phyloP scores from a whole-genome alignment of 2,888 invertebrate species.

The Ptilodon capucinus region DNA sequence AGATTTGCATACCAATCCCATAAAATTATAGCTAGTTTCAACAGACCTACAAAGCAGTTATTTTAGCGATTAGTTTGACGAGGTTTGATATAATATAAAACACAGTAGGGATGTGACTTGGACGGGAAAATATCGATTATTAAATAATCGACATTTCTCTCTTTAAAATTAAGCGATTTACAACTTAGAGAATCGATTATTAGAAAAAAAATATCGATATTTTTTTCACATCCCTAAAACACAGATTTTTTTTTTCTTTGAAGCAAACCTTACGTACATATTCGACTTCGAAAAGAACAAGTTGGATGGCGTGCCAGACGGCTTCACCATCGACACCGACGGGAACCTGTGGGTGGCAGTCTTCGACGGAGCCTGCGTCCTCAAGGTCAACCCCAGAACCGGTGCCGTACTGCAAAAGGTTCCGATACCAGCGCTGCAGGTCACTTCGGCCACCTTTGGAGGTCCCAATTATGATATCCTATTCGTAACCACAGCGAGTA shows the following conservation, averaged over 20 bases:
- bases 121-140: too few species aligned
- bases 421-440: conserved; percentile 81
- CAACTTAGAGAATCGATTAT: too few species aligned
- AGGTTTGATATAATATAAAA: too few species aligned
- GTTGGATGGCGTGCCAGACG: conserved; percentile 82
- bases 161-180: too few species aligned
- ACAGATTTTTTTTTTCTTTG: conserved; percentile 25
- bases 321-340: conserved; percentile 89
- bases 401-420: conserved; percentile 83
- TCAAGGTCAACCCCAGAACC: conserved; percentile 78
- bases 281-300: conserved; percentile 81
- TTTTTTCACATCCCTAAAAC: too few species aligned
- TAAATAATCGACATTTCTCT: too few species aligned
- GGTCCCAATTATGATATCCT: conserved; percentile 86
- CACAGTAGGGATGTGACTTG: too few species aligned
- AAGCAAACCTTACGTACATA: conserved; percentile 83
- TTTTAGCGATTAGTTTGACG: too few species aligned
- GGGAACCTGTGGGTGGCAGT: conserved; percentile 90
- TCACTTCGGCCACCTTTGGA: conserved; percentile 89
- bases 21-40: too few species aligned
- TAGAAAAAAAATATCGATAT: too few species aligned
- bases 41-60: too few species aligned
- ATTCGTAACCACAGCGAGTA: conserved; percentile 84
- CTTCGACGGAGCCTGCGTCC: conserved; percentile 83
- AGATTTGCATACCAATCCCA: too few species aligned